These are phyloP conservation scores for Conops quadrifasciatus DNA, from an alignment of 2,888 invertebrate species.

Conservation along the genomic window DNA sequence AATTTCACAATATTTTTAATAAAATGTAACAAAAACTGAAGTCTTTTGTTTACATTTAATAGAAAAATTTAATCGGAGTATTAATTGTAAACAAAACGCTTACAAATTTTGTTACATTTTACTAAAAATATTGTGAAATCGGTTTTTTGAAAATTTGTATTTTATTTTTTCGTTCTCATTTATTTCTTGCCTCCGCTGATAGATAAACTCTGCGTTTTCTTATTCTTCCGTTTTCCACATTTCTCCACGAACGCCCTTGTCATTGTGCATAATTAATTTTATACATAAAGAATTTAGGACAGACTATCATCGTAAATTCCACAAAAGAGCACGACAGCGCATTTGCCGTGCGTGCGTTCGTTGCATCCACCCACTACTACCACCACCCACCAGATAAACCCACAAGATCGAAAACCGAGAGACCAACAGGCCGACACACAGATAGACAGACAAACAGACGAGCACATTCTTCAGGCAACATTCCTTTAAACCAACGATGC, in stretches of 20 bases:
- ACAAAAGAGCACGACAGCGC: too few species aligned
- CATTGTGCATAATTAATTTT: not conserved
- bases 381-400: not conserved
- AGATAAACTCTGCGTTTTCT: too few species aligned
- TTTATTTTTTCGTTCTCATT: too few species aligned
- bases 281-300: not conserved
- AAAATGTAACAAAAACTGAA: too few species aligned
- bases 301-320: not conserved
- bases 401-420: not conserved
- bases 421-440: slow-evolving; percentile 1
- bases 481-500: not conserved
- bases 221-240: not conserved
- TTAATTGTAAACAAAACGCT: too few species aligned
- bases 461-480: not conserved
- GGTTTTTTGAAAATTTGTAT: too few species aligned
- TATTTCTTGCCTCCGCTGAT: too few species aligned
- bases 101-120: too few species aligned
- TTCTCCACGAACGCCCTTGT: not conserved
- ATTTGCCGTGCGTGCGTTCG: not conserved
- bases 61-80: too few species aligned
- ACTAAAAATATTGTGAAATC: too few species aligned
- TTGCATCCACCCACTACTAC: not conserved
- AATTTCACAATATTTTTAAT: too few species aligned
- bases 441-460: not conserved
- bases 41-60: too few species aligned